These are phyloP conservation scores for Erythrolamprus reginae DNA, from an alignment of 2,113 vertebrate genomes.

Conservation along the genomic window DNA sequence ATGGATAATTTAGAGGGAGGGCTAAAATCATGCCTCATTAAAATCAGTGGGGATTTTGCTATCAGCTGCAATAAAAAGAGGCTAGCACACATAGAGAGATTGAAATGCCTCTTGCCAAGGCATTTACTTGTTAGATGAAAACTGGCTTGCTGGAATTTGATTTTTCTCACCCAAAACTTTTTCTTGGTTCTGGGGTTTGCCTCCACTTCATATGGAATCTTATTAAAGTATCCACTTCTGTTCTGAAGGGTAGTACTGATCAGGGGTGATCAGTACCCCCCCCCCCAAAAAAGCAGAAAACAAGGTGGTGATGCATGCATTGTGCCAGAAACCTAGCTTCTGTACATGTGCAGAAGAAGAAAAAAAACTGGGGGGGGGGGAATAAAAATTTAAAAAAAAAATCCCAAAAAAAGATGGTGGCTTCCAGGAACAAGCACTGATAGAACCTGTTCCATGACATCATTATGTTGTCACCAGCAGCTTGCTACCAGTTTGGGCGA, in stretches of 20 bases:
- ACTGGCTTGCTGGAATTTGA: background rate
- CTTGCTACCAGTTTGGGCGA: no score
- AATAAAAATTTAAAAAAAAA: no score
- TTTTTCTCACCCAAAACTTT: background rate
- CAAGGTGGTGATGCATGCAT: no score
- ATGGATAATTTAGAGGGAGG: constrained; percentile 9
- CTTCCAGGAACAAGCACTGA: no score
- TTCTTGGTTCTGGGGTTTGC: background rate
- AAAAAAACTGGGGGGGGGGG: no score
- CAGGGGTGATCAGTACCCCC: no score
- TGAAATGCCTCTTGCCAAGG: background rate
- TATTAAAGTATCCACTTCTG: background rate
- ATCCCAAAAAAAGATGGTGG: no score
- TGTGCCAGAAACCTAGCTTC: no score
- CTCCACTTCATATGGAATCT: background rate
- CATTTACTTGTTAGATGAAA: background rate
- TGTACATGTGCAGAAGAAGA: no score
- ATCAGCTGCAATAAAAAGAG: background rate
- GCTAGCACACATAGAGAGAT: background rate
- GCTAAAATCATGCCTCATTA: background rate
- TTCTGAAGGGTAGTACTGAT: background rate
- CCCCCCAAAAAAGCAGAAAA: no score
- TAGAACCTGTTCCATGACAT: no score
- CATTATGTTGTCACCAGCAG: no score
- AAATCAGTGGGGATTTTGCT: background rate